Evolutionary conservation across 2,888 invertebrate genomes (phyloP).

Genomic region (Palloptera scutellata): DNA sequence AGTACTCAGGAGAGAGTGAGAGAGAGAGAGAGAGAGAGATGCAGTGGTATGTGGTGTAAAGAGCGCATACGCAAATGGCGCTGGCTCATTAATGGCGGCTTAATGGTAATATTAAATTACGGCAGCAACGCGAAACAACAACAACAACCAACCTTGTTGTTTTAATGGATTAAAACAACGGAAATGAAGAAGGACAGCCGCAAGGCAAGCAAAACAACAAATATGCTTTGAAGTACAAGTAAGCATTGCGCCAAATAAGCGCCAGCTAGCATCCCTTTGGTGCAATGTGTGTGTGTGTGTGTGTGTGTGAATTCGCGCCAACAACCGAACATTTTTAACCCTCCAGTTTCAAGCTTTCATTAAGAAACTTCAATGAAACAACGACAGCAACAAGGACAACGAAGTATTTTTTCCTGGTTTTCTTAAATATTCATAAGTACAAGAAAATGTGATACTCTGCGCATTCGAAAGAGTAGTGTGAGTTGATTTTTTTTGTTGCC

Average conservation of each 20-base stretch:
- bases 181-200: conserved; percentile 9
- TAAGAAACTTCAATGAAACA: conserved; percentile 8
- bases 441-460: too few relatives aligned
- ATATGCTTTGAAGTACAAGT: background rate
- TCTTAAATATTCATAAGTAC: conserved; percentile 25
- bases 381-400: background rate
- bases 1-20: background rate
- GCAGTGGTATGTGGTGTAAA: background rate
- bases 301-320: too few relatives aligned
- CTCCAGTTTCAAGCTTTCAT: background rate
- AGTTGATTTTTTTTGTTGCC: background rate
- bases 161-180: conserved; percentile 41
- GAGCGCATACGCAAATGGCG: conserved; percentile 23
- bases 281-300: too few relatives aligned
- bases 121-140: conserved; percentile 38
- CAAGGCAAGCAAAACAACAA: background rate
- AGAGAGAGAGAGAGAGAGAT: background rate
- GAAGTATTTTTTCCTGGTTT: background rate
- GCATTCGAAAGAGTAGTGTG: too few relatives aligned
- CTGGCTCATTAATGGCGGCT: conserved; percentile 60
- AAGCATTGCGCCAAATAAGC: too few relatives aligned
- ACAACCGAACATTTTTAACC: too few relatives aligned
- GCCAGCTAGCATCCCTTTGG: too few relatives aligned
- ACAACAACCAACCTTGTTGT: conserved; percentile 38
- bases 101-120: conserved; percentile 65